Conservation (phyloP, 2,113 vertebrate genomes). For the Ochotona princeps region DNA sequence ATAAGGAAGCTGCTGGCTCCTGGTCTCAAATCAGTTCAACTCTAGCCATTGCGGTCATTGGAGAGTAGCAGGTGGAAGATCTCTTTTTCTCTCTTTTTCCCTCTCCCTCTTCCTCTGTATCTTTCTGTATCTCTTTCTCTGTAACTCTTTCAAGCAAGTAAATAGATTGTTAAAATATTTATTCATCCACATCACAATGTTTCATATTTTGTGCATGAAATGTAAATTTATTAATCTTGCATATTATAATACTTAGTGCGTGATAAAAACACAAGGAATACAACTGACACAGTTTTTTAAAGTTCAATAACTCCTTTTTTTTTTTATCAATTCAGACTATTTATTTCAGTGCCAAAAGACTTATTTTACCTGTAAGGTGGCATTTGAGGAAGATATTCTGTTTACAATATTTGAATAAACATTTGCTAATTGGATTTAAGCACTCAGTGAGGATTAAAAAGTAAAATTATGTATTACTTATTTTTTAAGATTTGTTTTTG, state of each 20-base stretch:
- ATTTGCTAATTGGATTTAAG: neutral
- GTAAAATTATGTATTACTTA: neutral
- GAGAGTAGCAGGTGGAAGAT: too few relatives aligned
- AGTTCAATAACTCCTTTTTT: neutral
- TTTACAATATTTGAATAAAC: neutral
- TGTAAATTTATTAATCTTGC: neutral
- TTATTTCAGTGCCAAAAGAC: neutral
- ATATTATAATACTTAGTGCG: neutral
- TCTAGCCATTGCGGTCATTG: too few relatives aligned
- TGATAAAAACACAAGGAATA: conserved; percentile 8
- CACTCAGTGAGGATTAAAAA: neutral
- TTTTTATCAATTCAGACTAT: conserved; percentile 20
- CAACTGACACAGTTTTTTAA: neutral
- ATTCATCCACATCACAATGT: neutral
- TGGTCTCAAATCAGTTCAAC: too few relatives aligned
- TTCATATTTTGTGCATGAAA: neutral
- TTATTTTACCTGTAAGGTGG: neutral
- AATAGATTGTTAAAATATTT: neutral
- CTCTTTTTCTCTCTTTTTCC: too few relatives aligned
- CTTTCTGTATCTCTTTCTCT: too few relatives aligned
- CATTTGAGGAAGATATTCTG: neutral
- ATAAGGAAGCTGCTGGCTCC: too few relatives aligned
- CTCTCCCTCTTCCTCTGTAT: too few relatives aligned
- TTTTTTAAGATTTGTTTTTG: neutral
- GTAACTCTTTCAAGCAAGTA: too few relatives aligned